These are phyloP conservation scores for Parapsyche elsis DNA, from an alignment of 1,140 invertebrate genomes.

Conservation along the genomic window DNA sequence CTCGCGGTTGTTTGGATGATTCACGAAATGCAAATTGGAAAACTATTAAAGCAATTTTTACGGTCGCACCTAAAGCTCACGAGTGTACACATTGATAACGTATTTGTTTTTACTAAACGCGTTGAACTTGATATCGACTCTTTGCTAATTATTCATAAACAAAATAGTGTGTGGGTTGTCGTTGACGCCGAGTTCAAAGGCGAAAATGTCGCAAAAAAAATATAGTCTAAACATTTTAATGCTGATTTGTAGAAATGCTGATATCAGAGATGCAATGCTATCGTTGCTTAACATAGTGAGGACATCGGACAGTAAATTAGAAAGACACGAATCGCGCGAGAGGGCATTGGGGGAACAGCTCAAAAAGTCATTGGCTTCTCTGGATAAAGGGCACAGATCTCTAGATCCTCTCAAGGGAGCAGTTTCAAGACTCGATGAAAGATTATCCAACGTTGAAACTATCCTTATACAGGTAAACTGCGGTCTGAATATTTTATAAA, in stretches of 20 bases:
- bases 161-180: too few species aligned
- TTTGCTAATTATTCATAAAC: too few species aligned
- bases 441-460: conserved; percentile 76
- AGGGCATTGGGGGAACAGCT: conserved; percentile 81
- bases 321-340: conserved; percentile 85
- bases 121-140: too few species aligned
- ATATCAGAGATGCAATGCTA: conserved; percentile 83
- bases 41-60: not conserved
- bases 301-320: conserved; percentile 82
- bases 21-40: not conserved
- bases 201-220: too few species aligned
- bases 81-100: too few species aligned
- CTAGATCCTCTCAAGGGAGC: conserved; percentile 76
- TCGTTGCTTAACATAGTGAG: conserved; percentile 85
- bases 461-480: conserved; percentile 71
- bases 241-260: conserved; percentile 71
- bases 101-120: too few species aligned
- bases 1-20: too few species aligned
- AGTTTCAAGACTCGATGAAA: conserved; percentile 74
- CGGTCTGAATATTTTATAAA: too few species aligned
- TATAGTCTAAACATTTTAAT: not conserved
- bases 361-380: conserved; percentile 75
- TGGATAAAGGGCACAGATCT: conserved; percentile 79
- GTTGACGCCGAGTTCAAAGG: too few species aligned
- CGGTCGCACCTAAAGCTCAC: too few species aligned